Base-by-base conservation (phyloP, 1,140 invertebrate species). In the Conus betulinus region DNA sequence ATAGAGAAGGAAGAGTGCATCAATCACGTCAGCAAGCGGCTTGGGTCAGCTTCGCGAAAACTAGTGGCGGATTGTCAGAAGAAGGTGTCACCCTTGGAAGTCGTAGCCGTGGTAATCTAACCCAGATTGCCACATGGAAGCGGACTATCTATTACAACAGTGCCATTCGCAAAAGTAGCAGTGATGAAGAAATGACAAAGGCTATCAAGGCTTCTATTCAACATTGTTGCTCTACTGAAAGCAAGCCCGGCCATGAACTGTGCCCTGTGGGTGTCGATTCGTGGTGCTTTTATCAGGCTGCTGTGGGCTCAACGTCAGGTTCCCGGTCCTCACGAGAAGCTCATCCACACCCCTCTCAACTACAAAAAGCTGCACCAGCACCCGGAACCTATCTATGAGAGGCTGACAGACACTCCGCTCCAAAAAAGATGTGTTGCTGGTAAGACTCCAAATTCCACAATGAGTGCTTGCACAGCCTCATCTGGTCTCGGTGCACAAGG, bases 1-100 rank as follows among this genome's bases (percentile, higher is more conserved):
- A 86, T 88, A 13, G 63, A 85, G 23, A 89, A 89, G 84, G 57
- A 89, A n/a, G 88, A 89, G 11, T 89, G 88, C 76, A 71, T 89
- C 63, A 89, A 39, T 55, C 88, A 89, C 81, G 84, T 89, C 76
- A 74, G 83, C 83, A 89, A 89, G 60, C 67, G 84, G 7, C 71
- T 89, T 15, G 83, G 84, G 57, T 86, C 88, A 60, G 84, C 88
- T 11, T 55, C 86, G 7, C 67, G 71, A 17, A 89, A 89, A 63
- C 67, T 88, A n/a, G 84, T 81, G 7, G 52, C 83, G 17, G 84
- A 85, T n/a, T 74, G 78, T 13, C 51, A 11, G 27, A 89, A 89
- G 53, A 6, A n/a, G 78, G 57, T 10, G 51, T 85, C 11, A 85
- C 39, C 3, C 76, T 89, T 7, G 84, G 88, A 39, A 84, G 71